These are phyloP conservation scores for Sphaerodactylus townsendi DNA, from an alignment of 2,113 vertebrate species.

Conservation along the genomic window DNA sequence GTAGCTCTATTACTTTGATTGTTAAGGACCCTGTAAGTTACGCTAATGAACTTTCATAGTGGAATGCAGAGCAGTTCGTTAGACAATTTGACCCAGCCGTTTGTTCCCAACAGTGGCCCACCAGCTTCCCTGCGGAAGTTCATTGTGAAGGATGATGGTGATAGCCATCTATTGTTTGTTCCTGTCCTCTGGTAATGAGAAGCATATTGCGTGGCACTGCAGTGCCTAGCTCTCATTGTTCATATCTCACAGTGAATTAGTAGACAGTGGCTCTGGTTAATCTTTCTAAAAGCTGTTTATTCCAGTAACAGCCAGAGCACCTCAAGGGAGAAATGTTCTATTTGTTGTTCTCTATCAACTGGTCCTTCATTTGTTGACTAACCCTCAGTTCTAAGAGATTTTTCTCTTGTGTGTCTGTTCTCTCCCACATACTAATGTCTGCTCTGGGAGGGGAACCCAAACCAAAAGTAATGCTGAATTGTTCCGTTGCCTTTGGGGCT, in stretches of 20 bases:
- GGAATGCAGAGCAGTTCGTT: background rate
- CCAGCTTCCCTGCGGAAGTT: background rate
- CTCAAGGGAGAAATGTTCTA: background rate
- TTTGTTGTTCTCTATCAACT: too few species aligned
- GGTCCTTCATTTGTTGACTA: background rate
- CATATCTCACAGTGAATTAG: background rate
- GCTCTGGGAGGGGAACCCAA: background rate
- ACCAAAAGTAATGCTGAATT: too few species aligned
- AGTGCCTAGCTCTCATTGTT: background rate
- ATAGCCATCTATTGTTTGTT: background rate
- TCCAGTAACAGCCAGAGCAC: too few species aligned
- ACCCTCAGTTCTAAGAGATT: background rate
- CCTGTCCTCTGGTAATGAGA: background rate
- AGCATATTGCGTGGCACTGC: background rate
- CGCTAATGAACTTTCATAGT: background rate
- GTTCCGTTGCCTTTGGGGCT: background rate
- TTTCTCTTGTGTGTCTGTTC: background rate
- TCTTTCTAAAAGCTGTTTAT: background rate
- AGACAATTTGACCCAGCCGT: background rate
- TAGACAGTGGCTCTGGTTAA: background rate
- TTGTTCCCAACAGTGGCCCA: background rate
- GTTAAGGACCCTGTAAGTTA: background rate
- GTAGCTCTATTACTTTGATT: background rate
- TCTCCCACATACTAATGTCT: background rate
- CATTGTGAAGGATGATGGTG: background rate